Evolutionary conservation across 2,113 vertebrate genomes (phyloP), one percentile per base, ranked within the genome.

Genomic region (Otis tarda): DNA sequence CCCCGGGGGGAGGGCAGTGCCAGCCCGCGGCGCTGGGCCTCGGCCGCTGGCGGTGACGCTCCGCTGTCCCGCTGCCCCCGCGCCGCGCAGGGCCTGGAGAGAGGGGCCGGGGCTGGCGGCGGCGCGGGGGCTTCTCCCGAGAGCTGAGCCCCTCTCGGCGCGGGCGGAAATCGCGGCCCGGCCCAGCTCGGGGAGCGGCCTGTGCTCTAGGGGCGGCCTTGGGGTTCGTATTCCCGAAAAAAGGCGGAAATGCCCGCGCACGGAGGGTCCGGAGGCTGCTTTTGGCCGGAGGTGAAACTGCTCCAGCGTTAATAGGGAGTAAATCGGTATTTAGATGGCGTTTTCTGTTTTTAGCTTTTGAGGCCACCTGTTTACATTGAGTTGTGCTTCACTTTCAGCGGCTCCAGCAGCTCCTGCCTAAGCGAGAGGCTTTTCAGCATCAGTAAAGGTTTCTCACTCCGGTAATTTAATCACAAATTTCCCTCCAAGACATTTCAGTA

Each of bases 91-190:
- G 39, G 39, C 39, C 39, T 39, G 39, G 39, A 22, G 41, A 9
- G 22, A 1, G 5, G 35, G 12, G 23, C 3, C 41, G n/a, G 70
- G 9, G 9, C 6, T 21, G 12, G 10, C 28, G 3, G 50, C 45
- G 22, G 19, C 25, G 30, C 24, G 24, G 25, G 39, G 31, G 49
- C 55, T 21, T 3, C 30, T 8, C 22, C 23, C 28, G 74, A 12
- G 55, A 31, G 13, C 41, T 11, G 41, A 41, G 41, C 41, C 41
- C 41, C 41, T 12, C 41, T 12, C 41, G 41, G 41, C 12, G 41
- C 41, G 41, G 45, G 18, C 45, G 7, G 11, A 6, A 45, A 39
- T 5, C 23, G 1, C 3, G 14, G 2, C 1, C 24, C 14, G 2
- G 3, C 3, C 35, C 41, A 3, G n/a, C n/a, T 37, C 18, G 18